These are phyloP conservation scores for Ictidomys tridecemlineatus DNA, from an alignment of 2,113 vertebrate genomes.

Conservation along the genomic window DNA sequence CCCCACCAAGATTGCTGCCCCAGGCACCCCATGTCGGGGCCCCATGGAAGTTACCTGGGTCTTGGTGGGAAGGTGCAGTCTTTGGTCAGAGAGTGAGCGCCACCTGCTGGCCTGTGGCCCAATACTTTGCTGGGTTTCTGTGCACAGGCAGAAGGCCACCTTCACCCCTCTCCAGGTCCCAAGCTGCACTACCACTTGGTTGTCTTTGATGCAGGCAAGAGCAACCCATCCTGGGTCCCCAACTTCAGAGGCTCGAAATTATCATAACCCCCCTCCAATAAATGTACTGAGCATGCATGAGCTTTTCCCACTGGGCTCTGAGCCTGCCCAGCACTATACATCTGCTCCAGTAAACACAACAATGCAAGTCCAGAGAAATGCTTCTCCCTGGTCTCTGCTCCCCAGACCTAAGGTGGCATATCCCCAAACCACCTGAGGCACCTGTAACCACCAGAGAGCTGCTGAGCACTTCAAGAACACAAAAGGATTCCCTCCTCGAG, in stretches of 20 bases:
- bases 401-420: background rate
- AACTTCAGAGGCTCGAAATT: no score
- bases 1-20: fast-evolving
- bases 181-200: background rate
- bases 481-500: fast-evolving
- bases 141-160: no score
- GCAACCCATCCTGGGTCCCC: background rate
- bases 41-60: fast-evolving
- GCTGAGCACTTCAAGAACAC: background rate
- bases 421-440: no score
- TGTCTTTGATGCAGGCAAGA: background rate
- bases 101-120: background rate
- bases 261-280: background rate
- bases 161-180: background rate
- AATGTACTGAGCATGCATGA: fast-evolving
- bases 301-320: background rate
- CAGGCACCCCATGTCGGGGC: fast-evolving
- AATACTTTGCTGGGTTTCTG: background rate
- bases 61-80: background rate
- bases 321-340: background rate
- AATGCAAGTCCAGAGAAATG: fast-evolving
- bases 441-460: no score
- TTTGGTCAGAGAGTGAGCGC: background rate
- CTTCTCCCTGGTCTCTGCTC: background rate
- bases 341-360: fast-evolving